Conservation (phyloP, 2,888 invertebrate species). For the Sesia bembeciformis region DNA sequence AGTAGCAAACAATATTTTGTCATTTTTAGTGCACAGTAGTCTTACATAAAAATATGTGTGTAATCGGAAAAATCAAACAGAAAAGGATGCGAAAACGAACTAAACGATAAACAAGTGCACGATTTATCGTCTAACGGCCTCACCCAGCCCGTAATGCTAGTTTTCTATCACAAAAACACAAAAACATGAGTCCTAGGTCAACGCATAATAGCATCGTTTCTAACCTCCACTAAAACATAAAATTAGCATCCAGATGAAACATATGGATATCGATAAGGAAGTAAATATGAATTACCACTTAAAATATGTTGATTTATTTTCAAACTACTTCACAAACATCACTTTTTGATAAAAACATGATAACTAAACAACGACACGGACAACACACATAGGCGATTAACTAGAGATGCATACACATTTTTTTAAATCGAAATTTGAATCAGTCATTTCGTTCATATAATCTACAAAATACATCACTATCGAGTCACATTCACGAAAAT, state of each 20-base stretch:
- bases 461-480: too few species aligned
- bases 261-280: constrained; percentile 50
- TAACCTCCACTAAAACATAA: constrained; percentile 53
- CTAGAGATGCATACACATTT: neutral
- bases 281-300: constrained; percentile 55
- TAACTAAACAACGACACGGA: constrained; percentile 37
- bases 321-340: constrained; percentile 58
- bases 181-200: constrained; percentile 51
- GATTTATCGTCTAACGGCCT: constrained; percentile 17
- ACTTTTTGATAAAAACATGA: constrained; percentile 72
- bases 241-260: constrained; percentile 31
- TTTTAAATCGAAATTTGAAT: neutral
- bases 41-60: too few species aligned
- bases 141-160: constrained; percentile 7
- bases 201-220: constrained; percentile 19
- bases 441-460: too few species aligned
- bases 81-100: too few species aligned
- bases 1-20: too few species aligned
- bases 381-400: neutral
- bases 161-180: constrained; percentile 45
- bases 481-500: too few species aligned
- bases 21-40: too few species aligned
- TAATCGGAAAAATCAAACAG: too few species aligned
- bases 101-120: neutral
- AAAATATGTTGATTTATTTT: constrained; percentile 49